phyloP scores from a whole-genome alignment of 2,888 invertebrate genomes.

The Watsonalla binaria region DNA sequence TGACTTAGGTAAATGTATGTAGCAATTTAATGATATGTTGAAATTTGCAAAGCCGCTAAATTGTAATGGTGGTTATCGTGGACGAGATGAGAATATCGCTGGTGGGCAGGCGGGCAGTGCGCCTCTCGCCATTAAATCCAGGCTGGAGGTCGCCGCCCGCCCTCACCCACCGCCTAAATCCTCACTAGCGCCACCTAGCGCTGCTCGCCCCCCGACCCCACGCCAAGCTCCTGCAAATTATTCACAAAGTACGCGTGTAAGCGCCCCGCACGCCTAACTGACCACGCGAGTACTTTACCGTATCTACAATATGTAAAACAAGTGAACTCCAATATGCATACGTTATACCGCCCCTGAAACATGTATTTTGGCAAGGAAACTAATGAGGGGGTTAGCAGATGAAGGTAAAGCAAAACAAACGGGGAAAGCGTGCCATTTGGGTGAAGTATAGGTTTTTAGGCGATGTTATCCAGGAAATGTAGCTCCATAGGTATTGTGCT shows the following conservation, averaged over 20 bases:
- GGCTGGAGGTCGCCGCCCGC: conserved; percentile 20
- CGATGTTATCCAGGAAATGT: not conserved
- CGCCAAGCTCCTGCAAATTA: conserved; percentile 52
- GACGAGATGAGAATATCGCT: conserved; percentile 50
- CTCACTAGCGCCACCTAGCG: conserved; percentile 16
- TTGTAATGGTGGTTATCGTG: conserved; percentile 45
- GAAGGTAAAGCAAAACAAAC: not conserved
- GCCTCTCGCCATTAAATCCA: conserved; percentile 46
- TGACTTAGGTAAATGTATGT: not conserved
- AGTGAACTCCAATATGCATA: conserved; percentile 20
- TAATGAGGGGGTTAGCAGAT: not conserved
- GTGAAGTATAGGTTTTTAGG: not conserved
- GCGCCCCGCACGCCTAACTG: conserved; percentile 48
- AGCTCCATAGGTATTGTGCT: too few species aligned
- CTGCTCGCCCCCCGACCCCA: conserved; percentile 22
- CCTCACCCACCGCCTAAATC: conserved; percentile 23
- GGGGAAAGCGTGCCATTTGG: not conserved
- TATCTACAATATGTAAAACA: conserved; percentile 36
- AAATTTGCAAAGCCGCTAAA: conserved; percentile 46
- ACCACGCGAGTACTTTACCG: conserved; percentile 37
- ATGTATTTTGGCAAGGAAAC: not conserved
- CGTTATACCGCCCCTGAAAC: conserved; percentile 6
- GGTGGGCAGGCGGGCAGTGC: conserved; percentile 38
- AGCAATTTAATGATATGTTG: conserved; percentile 31
- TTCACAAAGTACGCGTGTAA: conserved; percentile 58